A percentile compares a stretch with the other conserved stretches of the same genome.
These are phyloP conservation scores for Limanda limanda DNA, from an alignment of 2,113 vertebrate genomes.

Conservation along the genomic window DNA sequence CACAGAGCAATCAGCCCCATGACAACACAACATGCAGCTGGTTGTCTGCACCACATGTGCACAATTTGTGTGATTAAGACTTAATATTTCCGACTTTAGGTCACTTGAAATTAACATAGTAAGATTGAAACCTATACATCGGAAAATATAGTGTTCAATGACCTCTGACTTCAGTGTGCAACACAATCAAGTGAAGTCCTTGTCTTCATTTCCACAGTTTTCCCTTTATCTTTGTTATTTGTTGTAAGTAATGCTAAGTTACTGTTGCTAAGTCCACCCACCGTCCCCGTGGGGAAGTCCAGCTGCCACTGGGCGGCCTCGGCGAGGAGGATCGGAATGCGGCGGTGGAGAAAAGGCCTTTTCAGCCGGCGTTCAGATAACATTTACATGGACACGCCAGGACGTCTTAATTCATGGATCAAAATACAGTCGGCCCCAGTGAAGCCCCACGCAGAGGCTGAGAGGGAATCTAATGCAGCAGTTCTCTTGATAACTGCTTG, in stretches of 20 bases:
- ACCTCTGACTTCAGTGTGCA: background rate
- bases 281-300: slow-evolving; percentile 72
- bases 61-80: background rate
- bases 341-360: slow-evolving; percentile 78
- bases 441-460: background rate
- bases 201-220: background rate
- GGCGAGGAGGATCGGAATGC: slow-evolving; percentile 76
- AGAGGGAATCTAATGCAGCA: background rate
- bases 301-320: slow-evolving; percentile 71
- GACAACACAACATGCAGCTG: background rate
- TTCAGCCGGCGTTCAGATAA: slow-evolving; percentile 65
- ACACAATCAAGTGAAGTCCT: background rate
- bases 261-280: slow-evolving; percentile 74
- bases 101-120: background rate
- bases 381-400: slow-evolving; percentile 58
- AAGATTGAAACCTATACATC: background rate
- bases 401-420: slow-evolving; percentile 70
- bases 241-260: slow-evolving; percentile 51
- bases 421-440: slow-evolving; percentile 40
- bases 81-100: background rate
- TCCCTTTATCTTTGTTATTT: slow-evolving; percentile 24
- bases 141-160: background rate
- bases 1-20: slow-evolving; percentile 3
- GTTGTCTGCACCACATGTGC: background rate
- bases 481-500: background rate